Base-by-base conservation (phyloP, 1,140 invertebrate genomes). In the Glossosoma conforme region DNA sequence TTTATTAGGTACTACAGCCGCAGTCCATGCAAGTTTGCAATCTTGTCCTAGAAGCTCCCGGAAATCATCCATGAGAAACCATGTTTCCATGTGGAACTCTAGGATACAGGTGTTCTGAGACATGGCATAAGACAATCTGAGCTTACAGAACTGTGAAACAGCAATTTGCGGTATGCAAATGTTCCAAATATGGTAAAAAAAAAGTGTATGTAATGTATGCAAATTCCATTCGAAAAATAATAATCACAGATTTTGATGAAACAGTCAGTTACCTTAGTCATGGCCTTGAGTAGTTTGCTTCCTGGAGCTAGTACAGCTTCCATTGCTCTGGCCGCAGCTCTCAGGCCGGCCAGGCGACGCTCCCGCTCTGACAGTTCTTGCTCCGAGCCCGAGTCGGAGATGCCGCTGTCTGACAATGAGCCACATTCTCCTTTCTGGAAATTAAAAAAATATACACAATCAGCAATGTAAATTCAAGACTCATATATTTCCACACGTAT, bases 321-420 rank as follows among this genome's bases (percentile, higher is more conserved):
- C 57, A 89, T 67, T 53, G 81, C 80, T 41, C 80, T 76, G 1
- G 83, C 83, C 32, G 87, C 64, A 32, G 80, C 72, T 32, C 83
- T 74, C 1, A 91, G 74, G 3, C 77, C 77, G 0, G 79, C 77
- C 28, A 91, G 65, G 8, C 85, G 76, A 25, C 81, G 74, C 61
- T 90, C 86, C 19, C 86, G 77, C 65, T 88, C 81, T 32, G 80
- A 83, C 17, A 86, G 59, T 41, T 86, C 85, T 43, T 85, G 82
- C 45, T 87, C 85, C 15, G 84, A 87, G 19, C 84, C 84, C 54
- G 83, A 84, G 62, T 87, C 85, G 1, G 84, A 88, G 40, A 87
- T 86, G 17, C 85, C 85, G 24, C 83, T 85, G 63, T 87, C 85
- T 8, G 84, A 86, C 8, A 83, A 68, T 0, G 83, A 85, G 5